A percentile compares a stretch with the other conserved stretches of the same genome.
These are phyloP conservation scores for Drosophila lacertosa DNA, from an alignment of 1,140 invertebrate genomes.

Conservation along the genomic window DNA sequence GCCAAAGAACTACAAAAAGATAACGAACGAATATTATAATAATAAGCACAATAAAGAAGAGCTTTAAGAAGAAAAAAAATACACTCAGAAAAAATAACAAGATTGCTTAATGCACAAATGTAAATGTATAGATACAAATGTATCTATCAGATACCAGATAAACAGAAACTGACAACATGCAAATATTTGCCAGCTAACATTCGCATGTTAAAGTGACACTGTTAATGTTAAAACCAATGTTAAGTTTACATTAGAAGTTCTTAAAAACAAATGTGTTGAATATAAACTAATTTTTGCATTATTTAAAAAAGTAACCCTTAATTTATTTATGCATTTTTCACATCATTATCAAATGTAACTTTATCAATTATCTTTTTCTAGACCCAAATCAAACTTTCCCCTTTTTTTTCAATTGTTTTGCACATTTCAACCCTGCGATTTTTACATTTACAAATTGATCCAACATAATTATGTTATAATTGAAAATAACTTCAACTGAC, in stretches of 20 bases:
- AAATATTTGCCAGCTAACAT: not conserved
- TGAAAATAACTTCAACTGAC: slow-evolving; percentile 51
- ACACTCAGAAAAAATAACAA: not conserved
- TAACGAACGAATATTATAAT: not conserved
- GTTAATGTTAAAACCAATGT: slow-evolving; percentile 11
- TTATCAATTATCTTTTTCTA: not conserved
- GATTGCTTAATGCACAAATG: not conserved
- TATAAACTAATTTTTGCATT: too few species aligned
- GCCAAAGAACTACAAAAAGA: not conserved
- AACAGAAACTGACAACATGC: not conserved
- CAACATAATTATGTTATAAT: slow-evolving; percentile 27
- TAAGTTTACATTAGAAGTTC: too few species aligned
- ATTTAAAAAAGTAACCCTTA: too few species aligned
- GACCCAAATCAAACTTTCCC: not conserved
- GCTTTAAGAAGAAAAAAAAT: not conserved
- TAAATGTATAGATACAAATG: not conserved
- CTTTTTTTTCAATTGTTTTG: not conserved
- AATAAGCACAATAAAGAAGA: not conserved
- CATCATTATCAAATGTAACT: too few species aligned
- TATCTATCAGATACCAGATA: not conserved
- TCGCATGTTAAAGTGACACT: not conserved
- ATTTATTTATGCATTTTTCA: too few species aligned
- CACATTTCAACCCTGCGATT: slow-evolving; percentile 1
- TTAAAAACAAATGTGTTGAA: too few species aligned
- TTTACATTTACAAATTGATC: not conserved